Evolutionary conservation across 2,888 invertebrate genomes (phyloP).

Genomic region (Trachelus troglodyta): DNA sequence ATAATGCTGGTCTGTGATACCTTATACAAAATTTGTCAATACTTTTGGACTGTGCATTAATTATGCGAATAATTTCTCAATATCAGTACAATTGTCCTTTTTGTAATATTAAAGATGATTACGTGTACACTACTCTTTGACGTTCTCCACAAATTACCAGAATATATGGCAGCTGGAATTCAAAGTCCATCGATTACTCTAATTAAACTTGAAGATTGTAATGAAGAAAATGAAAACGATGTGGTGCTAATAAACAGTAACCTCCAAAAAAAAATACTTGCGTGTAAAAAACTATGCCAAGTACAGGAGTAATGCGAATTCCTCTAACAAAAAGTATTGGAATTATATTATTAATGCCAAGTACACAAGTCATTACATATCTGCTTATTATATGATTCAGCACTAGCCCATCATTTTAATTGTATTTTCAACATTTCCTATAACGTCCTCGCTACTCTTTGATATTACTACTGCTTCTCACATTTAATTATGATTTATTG

Average conservation of each 20-base stretch:
- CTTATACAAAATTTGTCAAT: background rate
- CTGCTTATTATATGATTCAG: too few species aligned
- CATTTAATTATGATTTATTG: too few species aligned
- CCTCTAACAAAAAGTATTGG: too few species aligned
- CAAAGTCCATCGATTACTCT: conserved; percentile 51
- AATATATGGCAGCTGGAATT: conserved; percentile 9
- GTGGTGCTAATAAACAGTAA: background rate
- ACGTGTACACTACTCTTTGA: background rate
- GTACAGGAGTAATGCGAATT: too few species aligned
- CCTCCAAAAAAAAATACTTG: too few species aligned
- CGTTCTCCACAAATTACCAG: background rate
- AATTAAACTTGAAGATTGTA: conserved; percentile 48
- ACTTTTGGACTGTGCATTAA: background rate
- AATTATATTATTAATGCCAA: too few species aligned
- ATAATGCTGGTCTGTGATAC: background rate
- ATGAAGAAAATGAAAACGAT: conserved; percentile 41
- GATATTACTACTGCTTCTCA: too few species aligned
- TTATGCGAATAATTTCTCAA: background rate
- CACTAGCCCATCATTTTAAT: too few species aligned
- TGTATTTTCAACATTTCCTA: too few species aligned
- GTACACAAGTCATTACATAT: too few species aligned
- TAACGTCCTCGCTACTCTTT: too few species aligned
- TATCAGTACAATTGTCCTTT: background rate
- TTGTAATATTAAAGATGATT: background rate
- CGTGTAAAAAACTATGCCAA: too few species aligned